Evolutionary conservation across 2,113 vertebrate genomes (phyloP), one percentile per base, ranked within the genome.

Genomic region (Tiliqua scincoides): DNA sequence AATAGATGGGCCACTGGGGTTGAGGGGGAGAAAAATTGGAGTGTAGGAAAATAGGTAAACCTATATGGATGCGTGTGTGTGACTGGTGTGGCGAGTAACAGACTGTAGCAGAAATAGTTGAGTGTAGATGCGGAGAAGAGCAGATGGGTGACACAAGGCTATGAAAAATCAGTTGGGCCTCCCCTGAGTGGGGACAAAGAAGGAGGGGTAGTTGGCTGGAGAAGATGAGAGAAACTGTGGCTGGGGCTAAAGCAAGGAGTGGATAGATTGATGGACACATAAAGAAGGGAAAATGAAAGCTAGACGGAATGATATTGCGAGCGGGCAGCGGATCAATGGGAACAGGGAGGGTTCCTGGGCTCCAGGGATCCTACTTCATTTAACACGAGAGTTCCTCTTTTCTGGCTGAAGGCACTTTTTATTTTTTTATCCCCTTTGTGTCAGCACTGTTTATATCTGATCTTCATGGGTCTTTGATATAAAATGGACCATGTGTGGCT

Each of bases 81-180:
- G 90, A 89, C 74, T 90, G 82, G 87, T 62, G 23, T 65, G 86
- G 68, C 78, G 80, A 95, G 72, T 87, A 82, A 79, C 80, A 89
- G 61, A 70, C 52, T 85, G 90, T 87, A 89, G 68, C 80, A 86
- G 80, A 86, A 92, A 89, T 87, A 91, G 89, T 81, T 83, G 74
- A 17, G 3, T 32, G 37, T 9, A 71, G 79, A 92, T 90, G 81
- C 62, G 12, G 18, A 21, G 7, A 48, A 62, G 82, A 87, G 73
- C 82, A 52, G 52, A 72, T 32, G 37, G 84, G 85, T 68, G 59
- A 77, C 87, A 74, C 32, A 37, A 79, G 68, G 83, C 74, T 74
- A 77, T 25, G 25, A 81, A 89, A 85, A 87, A 86, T 84, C 30
- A 3, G 25, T 9, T 48, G 25, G 32, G 30, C 79, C 77, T n/a